Conservation (phyloP, 1,140 invertebrate species). For the Bilobella aurantiaca region DNA sequence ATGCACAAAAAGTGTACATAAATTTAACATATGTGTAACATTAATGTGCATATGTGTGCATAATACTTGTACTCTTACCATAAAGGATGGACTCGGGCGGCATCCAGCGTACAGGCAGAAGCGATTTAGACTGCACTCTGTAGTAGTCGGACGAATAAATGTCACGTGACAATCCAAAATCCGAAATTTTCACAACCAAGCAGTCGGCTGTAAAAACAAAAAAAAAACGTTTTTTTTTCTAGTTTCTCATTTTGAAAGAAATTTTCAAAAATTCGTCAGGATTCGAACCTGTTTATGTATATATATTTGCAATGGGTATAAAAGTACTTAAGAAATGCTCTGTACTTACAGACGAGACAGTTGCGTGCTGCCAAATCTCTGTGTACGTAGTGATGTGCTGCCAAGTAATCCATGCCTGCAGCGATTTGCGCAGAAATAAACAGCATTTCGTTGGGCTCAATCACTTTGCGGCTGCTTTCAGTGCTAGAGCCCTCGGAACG, state of each 20-base stretch:
- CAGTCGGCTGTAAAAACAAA: conserved; percentile 56
- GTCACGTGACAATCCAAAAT: conserved; percentile 88
- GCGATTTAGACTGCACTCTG: conserved; percentile 37
- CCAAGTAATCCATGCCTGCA: conserved; percentile 90
- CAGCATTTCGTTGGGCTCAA: conserved; percentile 71
- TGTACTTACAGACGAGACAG: conserved; percentile 50
- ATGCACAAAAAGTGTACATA: too few species aligned
- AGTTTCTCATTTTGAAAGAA: neutral
- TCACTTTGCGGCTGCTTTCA: conserved; percentile 52
- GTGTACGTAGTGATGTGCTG: conserved; percentile 91
- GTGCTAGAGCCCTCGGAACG: conserved; percentile 47
- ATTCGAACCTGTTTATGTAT: too few species aligned
- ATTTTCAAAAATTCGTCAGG: neutral
- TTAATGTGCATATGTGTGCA: too few species aligned
- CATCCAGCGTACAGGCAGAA: conserved; percentile 38
- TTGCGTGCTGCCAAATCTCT: conserved; percentile 92
- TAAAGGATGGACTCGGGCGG: conserved; percentile 78
- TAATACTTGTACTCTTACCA: too few species aligned
- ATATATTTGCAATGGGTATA: too few species aligned
- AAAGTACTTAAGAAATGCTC: too few species aligned
- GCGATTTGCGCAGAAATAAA: conserved; percentile 83
- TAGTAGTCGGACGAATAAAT: conserved; percentile 72
- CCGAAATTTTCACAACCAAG: conserved; percentile 87
- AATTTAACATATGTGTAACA: too few species aligned
- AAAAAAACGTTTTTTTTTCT: conserved; percentile 39